A percentile compares a stretch with the other conserved stretches of the same genome.
Evolutionary conservation across 2,797 vertebrate genomes (phyloP).

Genomic region (Anguilla pacifica): DNA sequence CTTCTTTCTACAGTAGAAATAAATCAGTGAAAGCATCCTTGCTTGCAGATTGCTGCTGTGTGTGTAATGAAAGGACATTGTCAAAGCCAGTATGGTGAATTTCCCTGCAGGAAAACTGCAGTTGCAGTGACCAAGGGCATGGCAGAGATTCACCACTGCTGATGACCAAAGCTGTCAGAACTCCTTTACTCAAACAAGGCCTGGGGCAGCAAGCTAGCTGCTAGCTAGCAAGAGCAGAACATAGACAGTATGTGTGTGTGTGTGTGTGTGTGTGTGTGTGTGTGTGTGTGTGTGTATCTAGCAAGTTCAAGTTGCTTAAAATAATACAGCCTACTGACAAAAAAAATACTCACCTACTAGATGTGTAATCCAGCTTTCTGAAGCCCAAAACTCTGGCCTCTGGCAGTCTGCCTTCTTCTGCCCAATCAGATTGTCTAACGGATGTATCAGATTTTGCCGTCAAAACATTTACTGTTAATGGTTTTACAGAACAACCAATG

Average conservation of each 20-base stretch:
- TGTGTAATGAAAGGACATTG: neutral
- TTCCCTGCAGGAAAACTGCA: neutral
- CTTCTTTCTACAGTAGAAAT: neutral
- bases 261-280: neutral
- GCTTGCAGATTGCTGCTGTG: neutral
- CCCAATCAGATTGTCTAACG: too few relatives aligned
- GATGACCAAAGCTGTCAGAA: constrained; percentile 16
- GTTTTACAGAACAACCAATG: too few relatives aligned
- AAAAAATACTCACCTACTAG: too few relatives aligned
- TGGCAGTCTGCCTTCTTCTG: too few relatives aligned
- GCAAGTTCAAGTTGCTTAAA: too few relatives aligned
- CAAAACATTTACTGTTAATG: too few relatives aligned
- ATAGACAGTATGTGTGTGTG: neutral
- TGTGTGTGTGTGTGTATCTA: too few relatives aligned
- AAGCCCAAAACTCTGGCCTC: too few relatives aligned
- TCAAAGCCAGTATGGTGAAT: neutral
- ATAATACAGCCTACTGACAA: too few relatives aligned
- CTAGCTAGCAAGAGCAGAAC: neutral
- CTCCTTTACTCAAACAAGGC: constrained; percentile 8
- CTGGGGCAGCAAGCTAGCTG: neutral
- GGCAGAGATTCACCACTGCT: neutral
- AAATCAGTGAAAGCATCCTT: neutral
- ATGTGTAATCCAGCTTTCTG: too few relatives aligned
- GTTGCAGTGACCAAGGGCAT: neutral
- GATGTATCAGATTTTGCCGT: too few relatives aligned